These are phyloP conservation scores for Orchesellides sinensis DNA, from an alignment of 2,888 invertebrate genomes.

Conservation along the genomic window DNA sequence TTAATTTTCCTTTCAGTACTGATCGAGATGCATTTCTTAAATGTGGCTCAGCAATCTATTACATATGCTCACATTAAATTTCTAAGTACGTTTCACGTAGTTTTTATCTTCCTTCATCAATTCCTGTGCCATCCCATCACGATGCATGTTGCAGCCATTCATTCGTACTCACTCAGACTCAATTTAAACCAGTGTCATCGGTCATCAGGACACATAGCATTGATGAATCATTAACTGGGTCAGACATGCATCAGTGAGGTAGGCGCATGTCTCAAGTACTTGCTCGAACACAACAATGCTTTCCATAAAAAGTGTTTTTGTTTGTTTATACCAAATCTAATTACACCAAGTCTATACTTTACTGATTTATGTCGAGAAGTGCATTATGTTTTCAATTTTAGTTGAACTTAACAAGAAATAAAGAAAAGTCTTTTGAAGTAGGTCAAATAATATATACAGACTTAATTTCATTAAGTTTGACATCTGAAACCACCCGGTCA, in stretches of 20 bases:
- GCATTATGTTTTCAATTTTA: slow-evolving; percentile 55
- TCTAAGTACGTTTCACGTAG: slow-evolving; percentile 7
- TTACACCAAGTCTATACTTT: slow-evolving; percentile 42
- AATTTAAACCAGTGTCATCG: slow-evolving; percentile 58
- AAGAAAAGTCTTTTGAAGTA: slow-evolving; percentile 40
- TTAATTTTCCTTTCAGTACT: slow-evolving; percentile 49
- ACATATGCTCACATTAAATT: neutral
- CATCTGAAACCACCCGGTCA: slow-evolving; percentile 34
- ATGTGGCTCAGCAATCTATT: neutral
- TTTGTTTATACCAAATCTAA: slow-evolving; percentile 42
- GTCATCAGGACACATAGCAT: slow-evolving; percentile 63
- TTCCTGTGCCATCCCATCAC: slow-evolving; percentile 45
- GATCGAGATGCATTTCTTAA: slow-evolving; percentile 12
- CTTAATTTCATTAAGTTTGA: slow-evolving; percentile 45
- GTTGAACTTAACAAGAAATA: slow-evolving; percentile 31
- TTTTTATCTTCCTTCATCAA: slow-evolving; percentile 1
- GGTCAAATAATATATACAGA: slow-evolving; percentile 32
- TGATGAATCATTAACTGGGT: slow-evolving; percentile 66
- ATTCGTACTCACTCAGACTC: slow-evolving; percentile 16
- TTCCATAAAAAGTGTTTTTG: neutral
- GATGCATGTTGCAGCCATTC: slow-evolving; percentile 5
- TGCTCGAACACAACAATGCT: neutral
- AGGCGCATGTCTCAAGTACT: neutral
- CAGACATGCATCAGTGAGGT: slow-evolving; percentile 34
- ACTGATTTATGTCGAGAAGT: slow-evolving; percentile 5